Percentiles rank a stretch among this genome's conserved stretches.
These are phyloP conservation scores for Actinia equina DNA, from an alignment of 64 coral and sea anemone genomes.

Conservation along the genomic window DNA sequence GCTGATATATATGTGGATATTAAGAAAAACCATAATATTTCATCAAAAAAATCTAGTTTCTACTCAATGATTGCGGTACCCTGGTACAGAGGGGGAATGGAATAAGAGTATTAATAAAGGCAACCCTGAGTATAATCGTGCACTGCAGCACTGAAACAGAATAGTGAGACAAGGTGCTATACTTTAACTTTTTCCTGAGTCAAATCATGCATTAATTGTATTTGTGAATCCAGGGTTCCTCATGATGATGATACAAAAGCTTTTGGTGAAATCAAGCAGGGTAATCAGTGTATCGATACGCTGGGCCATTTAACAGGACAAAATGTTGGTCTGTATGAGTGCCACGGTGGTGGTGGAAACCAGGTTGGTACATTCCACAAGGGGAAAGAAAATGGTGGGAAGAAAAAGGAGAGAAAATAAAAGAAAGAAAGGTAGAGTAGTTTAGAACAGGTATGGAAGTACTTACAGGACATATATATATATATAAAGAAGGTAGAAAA, in stretches of 20 bases:
- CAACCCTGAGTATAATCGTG: no score
- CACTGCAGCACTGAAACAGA: no score
- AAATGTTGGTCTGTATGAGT: slow-evolving; percentile 79
- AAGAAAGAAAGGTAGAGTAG: neutral
- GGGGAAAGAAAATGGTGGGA: neutral
- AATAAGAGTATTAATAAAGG: no score
- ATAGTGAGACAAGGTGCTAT: no score
- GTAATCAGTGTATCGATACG: slow-evolving; percentile 80
- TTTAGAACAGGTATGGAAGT: neutral
- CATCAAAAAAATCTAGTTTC: no score
- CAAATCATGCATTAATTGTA: neutral
- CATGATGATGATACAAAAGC: slow-evolving; percentile 71
- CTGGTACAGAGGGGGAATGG: no score
- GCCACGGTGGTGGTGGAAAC: slow-evolving; percentile 94
- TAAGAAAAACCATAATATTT: no score
- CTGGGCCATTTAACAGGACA: slow-evolving; percentile 62
- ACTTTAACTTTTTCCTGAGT: neutral
- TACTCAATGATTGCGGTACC: no score
- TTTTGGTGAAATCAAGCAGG: slow-evolving; percentile 97
- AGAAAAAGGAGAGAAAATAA: neutral
- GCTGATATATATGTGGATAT: no score
- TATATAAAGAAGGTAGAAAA: neutral
- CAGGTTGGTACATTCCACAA: slow-evolving; percentile 56
- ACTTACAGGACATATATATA: no score
- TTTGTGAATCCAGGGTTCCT: slow-evolving; percentile 68